Evolutionary conservation across 2,797 vertebrate genomes (phyloP).

Genomic region (Perdix hodgsoniae): DNA sequence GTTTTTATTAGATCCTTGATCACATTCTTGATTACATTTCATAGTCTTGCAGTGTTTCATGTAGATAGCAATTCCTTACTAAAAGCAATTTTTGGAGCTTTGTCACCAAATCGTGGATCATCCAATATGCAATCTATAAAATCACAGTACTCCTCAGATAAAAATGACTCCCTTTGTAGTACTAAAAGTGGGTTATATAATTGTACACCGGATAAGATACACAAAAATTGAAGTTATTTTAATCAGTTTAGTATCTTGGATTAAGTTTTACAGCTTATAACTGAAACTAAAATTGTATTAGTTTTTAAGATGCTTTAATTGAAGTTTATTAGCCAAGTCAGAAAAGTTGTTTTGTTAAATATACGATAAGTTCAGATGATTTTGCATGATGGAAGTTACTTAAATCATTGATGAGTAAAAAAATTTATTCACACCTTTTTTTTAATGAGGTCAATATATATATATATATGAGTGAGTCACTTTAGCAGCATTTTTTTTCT

Average conservation of each 20-base stretch:
- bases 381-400: background rate
- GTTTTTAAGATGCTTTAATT: slow-evolving; percentile 21
- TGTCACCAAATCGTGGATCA: background rate
- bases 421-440: background rate
- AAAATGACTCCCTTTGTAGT: slow-evolving; percentile 11
- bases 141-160: background rate
- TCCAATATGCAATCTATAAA: background rate
- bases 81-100: slow-evolving; percentile 2
- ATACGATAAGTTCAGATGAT: background rate
- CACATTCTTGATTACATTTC: slow-evolving; percentile 16
- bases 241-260: background rate
- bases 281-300: slow-evolving; percentile 1
- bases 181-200: background rate
- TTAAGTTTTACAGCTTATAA: slow-evolving; percentile 24
- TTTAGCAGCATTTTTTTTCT: background rate
- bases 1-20: slow-evolving; percentile 28
- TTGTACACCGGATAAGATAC: background rate
- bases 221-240: slow-evolving; percentile 26
- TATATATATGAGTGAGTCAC: background rate
- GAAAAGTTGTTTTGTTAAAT: background rate
- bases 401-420: background rate
- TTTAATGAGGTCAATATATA: background rate
- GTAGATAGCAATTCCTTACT: slow-evolving; percentile 3
- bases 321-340: background rate
- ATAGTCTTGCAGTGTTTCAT: background rate